These are phyloP conservation scores for Prunella fulvescens DNA, from an alignment of 2,113 vertebrate genomes.

Conservation along the genomic window DNA sequence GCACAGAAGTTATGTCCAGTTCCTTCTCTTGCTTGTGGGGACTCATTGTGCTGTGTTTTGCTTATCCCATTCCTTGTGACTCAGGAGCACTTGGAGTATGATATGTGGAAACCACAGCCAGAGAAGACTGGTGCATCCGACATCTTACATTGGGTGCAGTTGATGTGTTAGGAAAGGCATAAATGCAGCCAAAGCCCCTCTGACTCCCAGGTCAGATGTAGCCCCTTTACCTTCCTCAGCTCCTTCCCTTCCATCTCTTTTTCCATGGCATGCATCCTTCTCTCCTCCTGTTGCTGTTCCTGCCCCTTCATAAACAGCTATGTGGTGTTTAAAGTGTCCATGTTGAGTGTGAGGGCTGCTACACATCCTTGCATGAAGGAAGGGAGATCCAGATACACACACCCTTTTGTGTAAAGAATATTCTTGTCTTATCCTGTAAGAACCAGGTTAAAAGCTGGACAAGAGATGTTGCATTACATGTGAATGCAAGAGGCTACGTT, in stretches of 20 bases:
- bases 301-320: not conserved
- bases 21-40: not conserved
- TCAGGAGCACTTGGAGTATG: not conserved
- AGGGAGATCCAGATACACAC: not conserved
- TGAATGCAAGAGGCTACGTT: not conserved
- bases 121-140: not conserved
- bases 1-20: fast-evolving
- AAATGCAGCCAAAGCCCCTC: not conserved
- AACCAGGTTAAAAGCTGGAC: not conserved
- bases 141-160: not conserved
- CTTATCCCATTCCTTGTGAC: not conserved
- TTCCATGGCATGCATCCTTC: not conserved
- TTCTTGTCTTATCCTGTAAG: not conserved
- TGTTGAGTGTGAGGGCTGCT: not conserved
- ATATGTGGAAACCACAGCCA: not conserved
- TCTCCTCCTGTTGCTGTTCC: not conserved
- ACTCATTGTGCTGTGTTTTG: not conserved
- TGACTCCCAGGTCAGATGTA: not conserved
- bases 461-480: fast-evolving
- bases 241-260: not conserved
- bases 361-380: no score
- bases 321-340: fast-evolving
- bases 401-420: not conserved
- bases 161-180: no score
- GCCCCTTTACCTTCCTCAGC: not conserved